A percentile compares a stretch with the other conserved stretches of the same genome.
Conservation (phyloP, 2,888 invertebrate genomes). For the Heliconius erato region DNA sequence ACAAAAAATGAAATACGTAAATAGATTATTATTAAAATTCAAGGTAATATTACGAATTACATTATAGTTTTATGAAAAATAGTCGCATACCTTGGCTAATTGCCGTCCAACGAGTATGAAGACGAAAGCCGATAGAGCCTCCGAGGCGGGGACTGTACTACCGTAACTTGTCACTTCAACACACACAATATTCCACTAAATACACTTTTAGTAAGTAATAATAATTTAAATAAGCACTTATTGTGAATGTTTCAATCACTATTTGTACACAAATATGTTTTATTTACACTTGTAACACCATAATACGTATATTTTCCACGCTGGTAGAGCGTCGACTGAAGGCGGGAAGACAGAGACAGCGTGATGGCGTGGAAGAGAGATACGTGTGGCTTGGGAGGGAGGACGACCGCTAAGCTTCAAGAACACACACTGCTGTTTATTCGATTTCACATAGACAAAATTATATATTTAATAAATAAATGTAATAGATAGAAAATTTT, state of each 20-base stretch:
- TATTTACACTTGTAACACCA: conserved; percentile 69
- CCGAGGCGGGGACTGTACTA: conserved; percentile 78
- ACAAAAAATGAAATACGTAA: not conserved
- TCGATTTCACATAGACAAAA: conserved; percentile 52
- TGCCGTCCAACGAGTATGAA: conserved; percentile 66
- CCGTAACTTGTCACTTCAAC: conserved; percentile 74
- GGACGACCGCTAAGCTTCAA: conserved; percentile 77
- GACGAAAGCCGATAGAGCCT: conserved; percentile 77
- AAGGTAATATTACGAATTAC: not conserved
- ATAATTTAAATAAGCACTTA: conserved; percentile 13
- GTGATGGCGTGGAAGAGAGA: conserved; percentile 75
- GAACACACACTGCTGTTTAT: conserved; percentile 75
- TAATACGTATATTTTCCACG: conserved; percentile 73
- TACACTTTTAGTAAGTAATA: conserved; percentile 40
- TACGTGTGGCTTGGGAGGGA: conserved; percentile 75
- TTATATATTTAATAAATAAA: conserved; percentile 15
- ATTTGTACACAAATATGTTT: conserved; percentile 65
- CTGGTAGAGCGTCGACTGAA: conserved; percentile 80
- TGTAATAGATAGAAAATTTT: too few species aligned
- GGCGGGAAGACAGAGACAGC: conserved; percentile 73
- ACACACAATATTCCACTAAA: conserved; percentile 60
- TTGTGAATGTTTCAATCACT: conserved; percentile 42
- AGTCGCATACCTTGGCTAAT: conserved; percentile 57
- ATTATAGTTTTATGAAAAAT: conserved; percentile 34
- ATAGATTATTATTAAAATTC: not conserved